Conservation (phyloP, 1,140 invertebrate species). For the Aricia agestis region DNA sequence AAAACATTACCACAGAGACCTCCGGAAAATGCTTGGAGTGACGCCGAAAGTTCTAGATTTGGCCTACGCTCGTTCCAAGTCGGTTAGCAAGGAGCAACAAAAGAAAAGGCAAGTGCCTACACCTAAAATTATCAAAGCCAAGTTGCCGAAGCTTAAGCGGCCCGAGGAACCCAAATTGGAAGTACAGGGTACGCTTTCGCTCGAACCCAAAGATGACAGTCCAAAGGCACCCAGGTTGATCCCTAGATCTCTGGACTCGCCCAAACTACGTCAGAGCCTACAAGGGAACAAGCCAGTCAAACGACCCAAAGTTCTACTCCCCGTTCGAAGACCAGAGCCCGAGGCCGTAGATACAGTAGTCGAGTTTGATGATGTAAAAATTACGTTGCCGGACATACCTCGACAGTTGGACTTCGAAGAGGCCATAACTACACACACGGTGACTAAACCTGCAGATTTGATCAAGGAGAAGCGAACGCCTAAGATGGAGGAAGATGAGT, state of each 20-base stretch:
- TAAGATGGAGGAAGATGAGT: conserved; percentile 57
- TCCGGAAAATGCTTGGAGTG: conserved; percentile 83
- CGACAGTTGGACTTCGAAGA: conserved; percentile 50
- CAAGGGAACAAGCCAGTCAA: conserved; percentile 47
- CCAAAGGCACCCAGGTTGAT: conserved; percentile 30
- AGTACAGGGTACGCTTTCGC: conserved; percentile 9
- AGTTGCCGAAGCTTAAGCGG: conserved; percentile 42
- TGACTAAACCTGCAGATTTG: conserved; percentile 44
- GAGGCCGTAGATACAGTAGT: conserved; percentile 29
- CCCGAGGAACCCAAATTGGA: conserved; percentile 39
- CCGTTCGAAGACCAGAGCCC: conserved; percentile 47
- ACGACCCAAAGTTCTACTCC: conserved; percentile 53
- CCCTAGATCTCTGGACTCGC: conserved; percentile 52
- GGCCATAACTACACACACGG: conserved; percentile 58
- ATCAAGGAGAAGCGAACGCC: conserved; percentile 33
- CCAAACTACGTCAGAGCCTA: conserved; percentile 57
- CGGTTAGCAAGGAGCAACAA: conserved; percentile 28
- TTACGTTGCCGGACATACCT: conserved; percentile 10
- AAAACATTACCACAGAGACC: conserved; percentile 92
- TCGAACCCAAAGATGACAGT: neutral
- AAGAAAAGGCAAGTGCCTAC: conserved; percentile 28
- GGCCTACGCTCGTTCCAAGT: conserved; percentile 81
- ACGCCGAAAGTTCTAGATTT: conserved; percentile 91
- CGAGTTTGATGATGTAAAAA: conserved; percentile 20
- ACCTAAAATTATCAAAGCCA: conserved; percentile 50